Base-by-base conservation (phyloP, 1,140 invertebrate species). In the Agrypnia vestita region DNA sequence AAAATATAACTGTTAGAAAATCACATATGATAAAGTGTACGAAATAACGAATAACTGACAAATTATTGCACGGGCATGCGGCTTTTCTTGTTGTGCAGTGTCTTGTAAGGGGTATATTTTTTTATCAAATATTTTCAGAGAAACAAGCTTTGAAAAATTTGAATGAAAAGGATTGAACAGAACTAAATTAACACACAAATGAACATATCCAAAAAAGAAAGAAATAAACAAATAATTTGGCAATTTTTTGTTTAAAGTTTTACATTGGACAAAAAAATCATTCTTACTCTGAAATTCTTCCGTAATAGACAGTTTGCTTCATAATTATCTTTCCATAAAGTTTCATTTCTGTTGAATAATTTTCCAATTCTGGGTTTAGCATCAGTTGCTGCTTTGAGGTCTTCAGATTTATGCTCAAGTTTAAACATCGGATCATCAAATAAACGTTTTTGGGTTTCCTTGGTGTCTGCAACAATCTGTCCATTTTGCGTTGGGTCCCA, bases 401-500 rank as follows among this genome's bases (percentile, higher is more conserved):
- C 98, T 77, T 95, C 93, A 11, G 92, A 92, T 49, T 95, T 94
- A 90, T 99, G 97, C 87, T 99, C 97, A 78, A 99, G 89, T 88
- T 94, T 97, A 86, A 95, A 99, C 98, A 99, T 99, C 19, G 97
- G 93, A 93, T 99, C 97, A 84, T 96, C 95, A 84, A 95, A 96
- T 25, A 99, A 87, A 84, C 95, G 93, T 84, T 95, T 95, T 75
- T 95, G 96, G 8, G 94, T 94, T 86, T 95, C 94, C 87, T 98
- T 98, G 7, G 96, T 97, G 87, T 97, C 95, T 0, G 96, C 94
- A 0, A 97, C 95, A 83, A 97, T 93, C 87, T 99, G 98, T 78
- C 97, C 98, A 92, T 99, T 99, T 85, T 98, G 94, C 64, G 93
- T 94, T 0, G 98, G 97, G 91, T 99, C 98, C 97, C 98, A 99